Evolutionary conservation across 2,113 vertebrate species (phyloP).

Genomic region (Pelusios castaneus): DNA sequence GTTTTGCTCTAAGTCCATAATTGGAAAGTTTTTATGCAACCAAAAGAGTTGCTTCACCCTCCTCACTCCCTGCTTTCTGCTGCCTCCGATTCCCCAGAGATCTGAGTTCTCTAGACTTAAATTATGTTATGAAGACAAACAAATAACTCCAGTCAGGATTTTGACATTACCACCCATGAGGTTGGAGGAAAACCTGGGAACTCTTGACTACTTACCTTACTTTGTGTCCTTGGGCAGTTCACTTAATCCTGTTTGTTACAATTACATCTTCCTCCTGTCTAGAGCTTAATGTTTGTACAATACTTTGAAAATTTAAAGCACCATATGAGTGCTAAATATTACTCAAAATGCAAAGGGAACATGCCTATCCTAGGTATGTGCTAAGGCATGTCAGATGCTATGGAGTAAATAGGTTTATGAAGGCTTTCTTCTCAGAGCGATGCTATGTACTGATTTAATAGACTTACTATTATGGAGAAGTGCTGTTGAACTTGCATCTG

Average conservation of each 20-base stretch:
- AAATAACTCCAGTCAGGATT: background rate
- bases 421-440: background rate
- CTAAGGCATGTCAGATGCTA: background rate
- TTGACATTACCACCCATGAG: background rate
- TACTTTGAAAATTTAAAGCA: conserved; percentile 4
- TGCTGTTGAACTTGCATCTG: background rate
- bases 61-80: no score
- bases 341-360: background rate
- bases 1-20: background rate
- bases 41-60: background rate
- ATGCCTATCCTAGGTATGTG: background rate
- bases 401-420: background rate
- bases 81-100: no score
- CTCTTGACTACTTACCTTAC: background rate
- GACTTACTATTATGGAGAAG: background rate
- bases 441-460: background rate
- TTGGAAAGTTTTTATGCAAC: background rate
- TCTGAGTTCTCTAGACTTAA: background rate
- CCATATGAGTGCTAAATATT: background rate
- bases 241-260: background rate
- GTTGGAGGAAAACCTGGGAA: background rate
- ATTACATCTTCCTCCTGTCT: background rate
- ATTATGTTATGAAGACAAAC: background rate
- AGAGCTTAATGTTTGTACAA: conserved; percentile 7
- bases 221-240: background rate